These are phyloP conservation scores for Colossoma macropomum DNA, from an alignment of 2,113 vertebrate genomes.

Conservation along the genomic window DNA sequence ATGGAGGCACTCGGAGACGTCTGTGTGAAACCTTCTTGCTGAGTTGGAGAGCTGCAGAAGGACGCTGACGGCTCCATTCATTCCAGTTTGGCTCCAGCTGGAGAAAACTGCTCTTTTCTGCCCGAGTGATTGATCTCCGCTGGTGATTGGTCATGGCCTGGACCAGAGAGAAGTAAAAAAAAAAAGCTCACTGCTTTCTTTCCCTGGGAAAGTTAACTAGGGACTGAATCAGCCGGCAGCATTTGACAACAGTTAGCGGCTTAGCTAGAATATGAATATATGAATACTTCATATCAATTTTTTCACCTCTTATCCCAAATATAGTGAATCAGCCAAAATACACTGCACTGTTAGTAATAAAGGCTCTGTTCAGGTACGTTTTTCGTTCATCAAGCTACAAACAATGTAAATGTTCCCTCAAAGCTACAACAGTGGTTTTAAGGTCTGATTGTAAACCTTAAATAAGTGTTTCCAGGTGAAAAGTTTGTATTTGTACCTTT, in stretches of 20 bases:
- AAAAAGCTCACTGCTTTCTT: slow-evolving; percentile 46
- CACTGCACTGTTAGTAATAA: too few relatives aligned
- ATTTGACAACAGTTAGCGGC: neutral
- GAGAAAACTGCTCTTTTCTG: slow-evolving; percentile 56
- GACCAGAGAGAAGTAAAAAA: slow-evolving; percentile 33
- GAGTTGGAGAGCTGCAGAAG: slow-evolving; percentile 6
- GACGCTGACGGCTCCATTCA: slow-evolving; percentile 11
- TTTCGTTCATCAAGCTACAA: too few relatives aligned
- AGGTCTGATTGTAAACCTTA: too few relatives aligned
- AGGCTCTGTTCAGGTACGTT: too few relatives aligned
- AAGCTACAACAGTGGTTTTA: too few relatives aligned
- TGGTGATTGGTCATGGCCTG: slow-evolving; percentile 67
- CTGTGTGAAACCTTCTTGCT: slow-evolving; percentile 14
- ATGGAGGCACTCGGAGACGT: neutral
- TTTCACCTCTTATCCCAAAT: too few relatives aligned
- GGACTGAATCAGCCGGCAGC: slow-evolving; percentile 23
- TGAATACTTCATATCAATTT: neutral
- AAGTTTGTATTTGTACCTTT: too few relatives aligned
- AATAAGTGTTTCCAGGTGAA: too few relatives aligned
- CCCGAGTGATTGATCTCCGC: slow-evolving; percentile 69
- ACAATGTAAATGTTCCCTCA: too few relatives aligned
- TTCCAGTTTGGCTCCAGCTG: neutral
- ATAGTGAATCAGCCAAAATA: too few relatives aligned
- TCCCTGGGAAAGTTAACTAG: slow-evolving; percentile 62
- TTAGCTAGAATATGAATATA: neutral